A percentile compares a stretch with the other conserved stretches of the same genome.
Evolutionary conservation across 2,888 invertebrate species (phyloP).

Genomic region (Lithosia quadra): DNA sequence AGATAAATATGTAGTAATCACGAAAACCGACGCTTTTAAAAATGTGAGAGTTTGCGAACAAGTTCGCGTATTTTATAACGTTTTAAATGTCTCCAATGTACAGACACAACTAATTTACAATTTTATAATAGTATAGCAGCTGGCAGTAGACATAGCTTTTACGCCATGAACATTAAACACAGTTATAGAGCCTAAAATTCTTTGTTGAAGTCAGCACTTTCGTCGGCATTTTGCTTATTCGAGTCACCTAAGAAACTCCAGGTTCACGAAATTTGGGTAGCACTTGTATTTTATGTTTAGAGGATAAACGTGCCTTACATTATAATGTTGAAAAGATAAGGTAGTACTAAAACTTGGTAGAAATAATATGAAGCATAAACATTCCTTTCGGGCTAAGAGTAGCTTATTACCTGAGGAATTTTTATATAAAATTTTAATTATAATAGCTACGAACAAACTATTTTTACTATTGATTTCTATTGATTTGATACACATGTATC

Average conservation of each 20-base stretch:
- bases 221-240: not conserved
- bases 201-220: not conserved
- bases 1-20: too few relatives aligned
- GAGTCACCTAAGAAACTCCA: not conserved
- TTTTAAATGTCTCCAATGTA: too few relatives aligned
- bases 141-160: not conserved
- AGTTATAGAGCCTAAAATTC: not conserved
- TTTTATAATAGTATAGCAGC: too few relatives aligned
- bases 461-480: too few relatives aligned
- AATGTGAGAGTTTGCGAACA: too few relatives aligned
- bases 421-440: not conserved
- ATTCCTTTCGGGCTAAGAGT: not conserved
- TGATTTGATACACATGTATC: too few relatives aligned
- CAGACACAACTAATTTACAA: too few relatives aligned
- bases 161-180: not conserved
- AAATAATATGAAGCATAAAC: not conserved
- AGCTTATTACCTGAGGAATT: not conserved
- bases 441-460: too few relatives aligned
- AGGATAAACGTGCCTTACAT: not conserved
- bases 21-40: too few relatives aligned
- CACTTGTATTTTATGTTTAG: not conserved
- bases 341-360: not conserved
- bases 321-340: not conserved
- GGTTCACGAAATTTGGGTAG: not conserved
- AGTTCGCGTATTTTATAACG: too few relatives aligned